A percentile compares a stretch with the other conserved stretches of the same genome.
Conservation (phyloP, 2,113 vertebrate genomes). For the Aldabrachelys gigantea region DNA sequence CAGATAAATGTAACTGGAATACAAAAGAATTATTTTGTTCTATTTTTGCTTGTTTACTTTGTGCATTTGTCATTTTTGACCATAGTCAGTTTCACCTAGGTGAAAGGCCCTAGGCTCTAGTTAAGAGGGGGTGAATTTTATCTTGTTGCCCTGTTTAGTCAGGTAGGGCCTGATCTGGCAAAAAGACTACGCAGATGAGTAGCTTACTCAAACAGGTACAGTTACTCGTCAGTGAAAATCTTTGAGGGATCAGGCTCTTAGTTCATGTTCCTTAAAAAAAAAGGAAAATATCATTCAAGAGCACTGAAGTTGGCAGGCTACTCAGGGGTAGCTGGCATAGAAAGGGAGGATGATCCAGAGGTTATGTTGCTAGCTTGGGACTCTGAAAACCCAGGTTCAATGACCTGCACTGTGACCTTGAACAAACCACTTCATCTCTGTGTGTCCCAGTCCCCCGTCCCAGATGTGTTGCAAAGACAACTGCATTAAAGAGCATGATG, state of each 20-base stretch:
- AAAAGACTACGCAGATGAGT: background rate
- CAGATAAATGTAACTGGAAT: background rate
- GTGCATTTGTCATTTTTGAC: background rate
- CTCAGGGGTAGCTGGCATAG: background rate
- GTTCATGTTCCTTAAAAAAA: background rate
- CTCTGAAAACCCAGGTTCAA: background rate
- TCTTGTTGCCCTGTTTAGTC: background rate
- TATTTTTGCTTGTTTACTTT: background rate
- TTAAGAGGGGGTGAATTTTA: background rate
- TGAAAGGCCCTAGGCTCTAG: background rate
- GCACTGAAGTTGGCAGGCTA: background rate
- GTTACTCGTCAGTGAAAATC: background rate
- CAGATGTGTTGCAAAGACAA: background rate
- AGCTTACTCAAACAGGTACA: background rate
- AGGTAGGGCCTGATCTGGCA: background rate
- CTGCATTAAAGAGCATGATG: slow-evolving; percentile 13
- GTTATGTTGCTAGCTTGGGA: background rate
- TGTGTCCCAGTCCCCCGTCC: background rate
- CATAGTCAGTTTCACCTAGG: background rate
- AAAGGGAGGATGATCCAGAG: background rate
- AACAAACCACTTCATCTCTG: background rate
- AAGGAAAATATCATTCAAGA: background rate
- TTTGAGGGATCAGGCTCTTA: background rate
- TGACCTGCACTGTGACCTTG: background rate
- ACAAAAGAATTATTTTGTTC: background rate